Evolutionary conservation across 1,140 invertebrate species (phyloP).

Genomic region (Drosophila virilis): DNA sequence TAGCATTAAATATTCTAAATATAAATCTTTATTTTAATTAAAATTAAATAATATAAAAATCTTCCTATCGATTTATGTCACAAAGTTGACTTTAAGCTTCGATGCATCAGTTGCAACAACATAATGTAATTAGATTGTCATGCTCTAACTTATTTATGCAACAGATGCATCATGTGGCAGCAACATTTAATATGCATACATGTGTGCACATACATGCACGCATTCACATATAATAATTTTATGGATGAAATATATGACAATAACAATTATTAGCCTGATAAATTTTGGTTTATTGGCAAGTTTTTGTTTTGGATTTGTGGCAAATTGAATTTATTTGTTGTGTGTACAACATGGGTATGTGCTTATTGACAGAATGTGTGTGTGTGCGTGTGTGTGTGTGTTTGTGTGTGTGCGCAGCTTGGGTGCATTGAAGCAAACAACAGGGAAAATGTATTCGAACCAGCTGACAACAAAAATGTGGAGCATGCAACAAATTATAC

Average conservation of each 20-base stretch:
- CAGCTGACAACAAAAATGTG: constrained; percentile 30
- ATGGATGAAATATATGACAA: constrained; percentile 22
- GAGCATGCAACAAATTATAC: constrained; percentile 61
- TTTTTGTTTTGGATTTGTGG: constrained; percentile 1
- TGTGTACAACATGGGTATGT: constrained; percentile 18
- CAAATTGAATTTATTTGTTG: constrained; percentile 48
- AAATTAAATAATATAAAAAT: no score
- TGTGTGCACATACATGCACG: not conserved
- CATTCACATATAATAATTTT: not conserved
- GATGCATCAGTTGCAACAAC: not conserved
- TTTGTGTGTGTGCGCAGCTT: constrained; percentile 6
- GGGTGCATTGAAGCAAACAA: constrained; percentile 27
- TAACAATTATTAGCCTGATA: constrained; percentile 44
- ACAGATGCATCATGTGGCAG: constrained; percentile 1
- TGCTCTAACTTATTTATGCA: constrained; percentile 3
- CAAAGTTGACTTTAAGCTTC: not conserved
- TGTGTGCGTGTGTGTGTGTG: not conserved
- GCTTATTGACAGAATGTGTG: not conserved
- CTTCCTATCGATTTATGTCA: no score
- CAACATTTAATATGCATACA: not conserved
- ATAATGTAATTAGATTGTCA: constrained; percentile 2
- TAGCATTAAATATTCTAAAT: no score
- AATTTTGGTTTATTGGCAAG: constrained; percentile 17
- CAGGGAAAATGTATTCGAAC: constrained; percentile 14
- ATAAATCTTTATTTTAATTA: no score